phyloP scores from a whole-genome alignment of 1,140 invertebrate genomes.

The Idris sp. region DNA sequence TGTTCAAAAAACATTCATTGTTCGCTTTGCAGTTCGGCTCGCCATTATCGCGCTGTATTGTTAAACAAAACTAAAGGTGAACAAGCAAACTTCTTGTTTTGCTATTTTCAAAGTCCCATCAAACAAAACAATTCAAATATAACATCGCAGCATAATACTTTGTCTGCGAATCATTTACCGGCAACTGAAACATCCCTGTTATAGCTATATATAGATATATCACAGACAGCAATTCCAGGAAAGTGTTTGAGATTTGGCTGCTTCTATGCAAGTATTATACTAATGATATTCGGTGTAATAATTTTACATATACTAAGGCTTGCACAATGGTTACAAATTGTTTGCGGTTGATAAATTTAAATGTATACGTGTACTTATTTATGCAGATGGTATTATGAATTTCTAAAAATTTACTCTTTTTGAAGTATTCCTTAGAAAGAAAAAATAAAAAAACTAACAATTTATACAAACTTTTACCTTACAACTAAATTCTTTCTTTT shows the following conservation, averaged over 20 bases:
- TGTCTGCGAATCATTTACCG: conserved; percentile 18
- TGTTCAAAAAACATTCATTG: conserved; percentile 37
- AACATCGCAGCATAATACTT: conserved; percentile 14
- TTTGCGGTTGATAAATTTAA: not conserved
- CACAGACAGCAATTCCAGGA: conserved; percentile 1
- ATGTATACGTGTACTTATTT: too few species aligned
- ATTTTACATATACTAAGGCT: not conserved
- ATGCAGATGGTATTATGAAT: too few species aligned
- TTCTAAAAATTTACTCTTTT: too few species aligned
- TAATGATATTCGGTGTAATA: not conserved
- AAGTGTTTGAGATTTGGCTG: conserved; percentile 10
- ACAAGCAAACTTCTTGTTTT: conserved; percentile 38
- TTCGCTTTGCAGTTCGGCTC: conserved; percentile 19
- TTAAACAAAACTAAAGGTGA: conserved; percentile 54
- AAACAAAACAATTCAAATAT: conserved; percentile 47
- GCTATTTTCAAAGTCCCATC: conserved; percentile 29
- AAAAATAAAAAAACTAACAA: too few species aligned
- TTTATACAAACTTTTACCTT: too few species aligned
- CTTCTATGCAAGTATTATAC: conserved; percentile 2
- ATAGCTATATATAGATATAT: conserved; percentile 9
- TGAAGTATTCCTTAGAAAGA: too few species aligned
- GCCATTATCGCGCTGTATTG: conserved; percentile 37
- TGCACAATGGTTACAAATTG: not conserved
- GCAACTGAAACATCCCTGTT: conserved; percentile 3
- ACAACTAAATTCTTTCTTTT: too few species aligned